Evolutionary conservation across 2,113 vertebrate species (phyloP), one percentile per base, ranked within the genome.

Genomic region (Platichthys flesus): DNA sequence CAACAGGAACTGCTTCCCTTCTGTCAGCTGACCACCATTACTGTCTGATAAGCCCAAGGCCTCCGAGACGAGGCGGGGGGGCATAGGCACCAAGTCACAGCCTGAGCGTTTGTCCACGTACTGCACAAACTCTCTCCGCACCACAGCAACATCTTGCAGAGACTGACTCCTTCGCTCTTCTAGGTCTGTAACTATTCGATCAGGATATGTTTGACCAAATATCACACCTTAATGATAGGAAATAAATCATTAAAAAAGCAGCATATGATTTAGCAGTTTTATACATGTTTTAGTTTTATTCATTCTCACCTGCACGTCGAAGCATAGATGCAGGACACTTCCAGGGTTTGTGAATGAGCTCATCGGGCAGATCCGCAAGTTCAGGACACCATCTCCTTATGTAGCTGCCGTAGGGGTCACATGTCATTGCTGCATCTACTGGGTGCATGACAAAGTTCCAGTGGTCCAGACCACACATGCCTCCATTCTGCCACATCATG

Each of bases 401-500:
- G 16, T 85, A 95, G 51, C 55, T 81, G 24, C 92, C 92, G 0
- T 40, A 51, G 9, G 93, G 93, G 81, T 94, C 94, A 72, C 93
- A 94, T 61, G 94, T 94, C 90, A 95, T 82, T 1, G 93, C 91
- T 47, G 93, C 92, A 42, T 92, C 91, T 3, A 94, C 87, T 0
- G 92, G 94, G 31, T 93, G 93, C 93, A 94, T 94, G 63, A 94
- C 93, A 69, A 94, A 94, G 79, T 94, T 94, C 94, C 93, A 94
- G 75, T 94, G 92, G 86, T 94, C 93, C 87, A 94, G 83, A 55
- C 93, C 92, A 61, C 91, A 92, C 93, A 95, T 94, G 55, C 93
- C 93, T 5, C 92, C 94, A 37, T 95, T 94, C 87, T 94, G 93
- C 94, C 94, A 94, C 93, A 94, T 95, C 94, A 93, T 91, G 12